These are phyloP conservation scores for Caenorhabditis latens DNA, from an alignment of 1,140 invertebrate species.

Conservation along the genomic window DNA sequence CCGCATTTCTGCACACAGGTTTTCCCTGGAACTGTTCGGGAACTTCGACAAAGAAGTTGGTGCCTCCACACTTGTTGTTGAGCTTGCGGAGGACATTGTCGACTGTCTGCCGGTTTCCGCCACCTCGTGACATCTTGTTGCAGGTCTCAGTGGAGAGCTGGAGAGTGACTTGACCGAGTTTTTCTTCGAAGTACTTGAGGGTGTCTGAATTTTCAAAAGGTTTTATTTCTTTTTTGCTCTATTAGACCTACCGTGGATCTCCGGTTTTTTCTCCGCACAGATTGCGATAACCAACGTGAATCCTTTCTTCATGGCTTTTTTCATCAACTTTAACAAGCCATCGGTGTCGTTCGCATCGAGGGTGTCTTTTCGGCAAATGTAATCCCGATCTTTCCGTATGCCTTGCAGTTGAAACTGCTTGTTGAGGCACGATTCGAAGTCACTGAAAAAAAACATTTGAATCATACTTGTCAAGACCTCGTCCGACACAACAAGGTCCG, in stretches of 20 bases:
- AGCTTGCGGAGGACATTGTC: neutral
- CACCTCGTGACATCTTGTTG: neutral
- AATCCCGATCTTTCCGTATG: too few relatives aligned
- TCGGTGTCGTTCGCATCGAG: neutral
- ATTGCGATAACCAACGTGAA: neutral
- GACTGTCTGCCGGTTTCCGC: neutral
- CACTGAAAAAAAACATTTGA: too few relatives aligned
- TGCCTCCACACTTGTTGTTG: neutral
- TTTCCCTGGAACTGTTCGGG: neutral
- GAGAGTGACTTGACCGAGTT: neutral
- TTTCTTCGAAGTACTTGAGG: constrained; percentile 8
- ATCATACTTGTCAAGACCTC: too few relatives aligned
- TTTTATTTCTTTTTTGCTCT: neutral
- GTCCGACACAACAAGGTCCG: too few relatives aligned
- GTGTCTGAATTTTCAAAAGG: neutral
- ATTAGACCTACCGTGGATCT: neutral
- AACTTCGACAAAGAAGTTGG: neutral
- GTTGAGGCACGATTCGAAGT: too few relatives aligned
- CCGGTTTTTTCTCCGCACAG: neutral
- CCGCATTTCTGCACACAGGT: neutral
- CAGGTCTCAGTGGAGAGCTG: neutral
- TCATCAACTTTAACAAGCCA: neutral
- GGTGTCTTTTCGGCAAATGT: neutral
- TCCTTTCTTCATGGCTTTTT: neutral
- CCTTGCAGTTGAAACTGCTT: neutral